phyloP scores from a whole-genome alignment of 2,113 vertebrate genomes.

The Scomber colias region DNA sequence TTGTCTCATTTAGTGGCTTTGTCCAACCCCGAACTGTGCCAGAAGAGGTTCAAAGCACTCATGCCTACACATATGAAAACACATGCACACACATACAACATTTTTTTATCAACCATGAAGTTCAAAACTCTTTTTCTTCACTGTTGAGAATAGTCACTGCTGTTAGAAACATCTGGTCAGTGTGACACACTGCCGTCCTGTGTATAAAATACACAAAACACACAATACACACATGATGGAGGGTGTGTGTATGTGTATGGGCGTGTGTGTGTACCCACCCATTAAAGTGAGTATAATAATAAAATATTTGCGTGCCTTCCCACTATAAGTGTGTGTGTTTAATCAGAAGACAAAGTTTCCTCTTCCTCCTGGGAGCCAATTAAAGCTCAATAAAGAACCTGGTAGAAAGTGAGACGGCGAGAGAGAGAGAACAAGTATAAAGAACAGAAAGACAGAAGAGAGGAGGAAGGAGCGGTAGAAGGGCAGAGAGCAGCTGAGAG shows the following conservation, averaged over 20 bases:
- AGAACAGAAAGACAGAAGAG: conserved; percentile 46
- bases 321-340: conserved; percentile 67
- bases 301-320: conserved; percentile 68
- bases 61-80: conserved; percentile 24
- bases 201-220: conserved; percentile 17
- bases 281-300: conserved; percentile 64
- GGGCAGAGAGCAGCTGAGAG: conserved; percentile 61
- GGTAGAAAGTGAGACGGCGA: conserved; percentile 47
- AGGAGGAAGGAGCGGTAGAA: conserved; percentile 47
- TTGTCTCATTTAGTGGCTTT: conserved; percentile 23
- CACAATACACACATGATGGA: conserved; percentile 27
- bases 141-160: conserved; percentile 51
- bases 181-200: conserved; percentile 31
- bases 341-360: conserved; percentile 73
- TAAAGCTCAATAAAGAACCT: conserved; percentile 75
- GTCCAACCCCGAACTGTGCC: conserved; percentile 42
- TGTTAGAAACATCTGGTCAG: conserved; percentile 49
- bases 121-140: conserved; percentile 24
- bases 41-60: conserved; percentile 43
- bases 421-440: conserved; percentile 30
- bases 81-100: not conserved
- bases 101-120: not conserved
- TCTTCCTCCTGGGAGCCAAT: conserved; percentile 81
- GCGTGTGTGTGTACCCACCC: conserved; percentile 35
- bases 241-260: conserved; percentile 7